Evolutionary conservation across 1,140 invertebrate genomes (phyloP), one percentile per base, ranked within the genome.

Genomic region (Pseudachorutes palmiensis): DNA sequence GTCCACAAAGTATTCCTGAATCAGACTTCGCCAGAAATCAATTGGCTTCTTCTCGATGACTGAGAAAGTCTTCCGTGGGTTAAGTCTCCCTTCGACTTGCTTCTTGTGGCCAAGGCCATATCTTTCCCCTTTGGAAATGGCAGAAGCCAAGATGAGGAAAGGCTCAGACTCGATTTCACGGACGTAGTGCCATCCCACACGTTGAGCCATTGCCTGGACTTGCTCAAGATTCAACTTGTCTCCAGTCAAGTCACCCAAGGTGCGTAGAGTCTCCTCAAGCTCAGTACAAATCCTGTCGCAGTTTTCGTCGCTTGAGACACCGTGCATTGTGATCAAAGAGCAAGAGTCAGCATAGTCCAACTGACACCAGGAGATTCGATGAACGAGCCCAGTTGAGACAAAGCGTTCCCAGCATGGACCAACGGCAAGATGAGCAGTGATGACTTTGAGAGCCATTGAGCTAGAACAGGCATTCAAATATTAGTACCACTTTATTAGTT

Each of bases 1-100:
- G 29, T 86, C 82, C 26, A 87, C 80, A 55, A 94, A 85, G 78
- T 88, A 92, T 62, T 82, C 83, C 57, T 85, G 79, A 0, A 93
- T 72, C 2, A 94, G 77, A 32, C 81, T 77, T 0, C 84, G 73
- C 92, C 92, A 96, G 76, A 84, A 94, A 0, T 80, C 77, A 19
- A 80, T 76, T 2, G 82, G 77, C 76, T 92, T 86, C 26, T 78
- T 75, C 60, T 84, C 75, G 63, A 94, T 78, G 68, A 82, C 82
- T 55, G 85, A 80, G 22, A 89, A 79, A 51, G 83, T 80, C 55
- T 80, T 76, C 61, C 90, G 82, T 36, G 86, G 84, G 77, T 93
- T 90, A 58, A 92, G 77, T 67, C 90, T 80, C 24, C 83, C 78
- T 32, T 88, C 79, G 32, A 93, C 41, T 69, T 73, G 72, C 22